phyloP scores from a whole-genome alignment of 2,888 invertebrate species.

The Hedychridium roseum region DNA sequence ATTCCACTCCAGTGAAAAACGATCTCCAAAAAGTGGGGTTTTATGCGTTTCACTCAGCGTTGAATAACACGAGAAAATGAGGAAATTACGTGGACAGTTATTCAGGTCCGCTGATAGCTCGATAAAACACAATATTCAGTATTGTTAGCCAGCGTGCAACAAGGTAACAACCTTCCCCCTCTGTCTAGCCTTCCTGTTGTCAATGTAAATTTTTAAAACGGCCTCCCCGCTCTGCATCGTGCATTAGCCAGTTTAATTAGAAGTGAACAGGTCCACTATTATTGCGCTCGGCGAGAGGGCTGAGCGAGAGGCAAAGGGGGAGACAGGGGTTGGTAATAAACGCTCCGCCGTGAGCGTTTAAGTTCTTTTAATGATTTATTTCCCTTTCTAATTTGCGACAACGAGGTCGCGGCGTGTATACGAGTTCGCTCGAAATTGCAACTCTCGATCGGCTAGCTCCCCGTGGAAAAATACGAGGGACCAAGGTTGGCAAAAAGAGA shows the following conservation, averaged over 20 bases:
- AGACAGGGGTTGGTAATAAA: conserved; percentile 12
- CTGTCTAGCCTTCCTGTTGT: no score
- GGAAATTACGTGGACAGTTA: no score
- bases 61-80: no score
- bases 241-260: conserved; percentile 27
- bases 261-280: conserved; percentile 17
- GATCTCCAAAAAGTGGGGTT: no score
- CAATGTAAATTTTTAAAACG: conserved; percentile 35
- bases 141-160: conserved; percentile 19
- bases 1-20: no score
- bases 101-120: no score
- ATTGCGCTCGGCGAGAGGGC: conserved; percentile 2
- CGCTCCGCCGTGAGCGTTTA: conserved; percentile 24
- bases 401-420: no score
- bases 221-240: conserved; percentile 7
- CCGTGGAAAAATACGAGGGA: no score
- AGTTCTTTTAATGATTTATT: conserved; percentile 28
- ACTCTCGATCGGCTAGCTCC: no score
- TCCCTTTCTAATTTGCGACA: conserved; percentile 22
- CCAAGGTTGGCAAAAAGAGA: no score
- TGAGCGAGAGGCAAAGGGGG: not conserved
- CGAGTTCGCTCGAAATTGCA: not conserved
- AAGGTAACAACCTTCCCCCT: not conserved
- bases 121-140: conserved; percentile 17
- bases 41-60: no score